phyloP scores from a whole-genome alignment of 2,888 invertebrate genomes.

The Homarus gammarus region DNA sequence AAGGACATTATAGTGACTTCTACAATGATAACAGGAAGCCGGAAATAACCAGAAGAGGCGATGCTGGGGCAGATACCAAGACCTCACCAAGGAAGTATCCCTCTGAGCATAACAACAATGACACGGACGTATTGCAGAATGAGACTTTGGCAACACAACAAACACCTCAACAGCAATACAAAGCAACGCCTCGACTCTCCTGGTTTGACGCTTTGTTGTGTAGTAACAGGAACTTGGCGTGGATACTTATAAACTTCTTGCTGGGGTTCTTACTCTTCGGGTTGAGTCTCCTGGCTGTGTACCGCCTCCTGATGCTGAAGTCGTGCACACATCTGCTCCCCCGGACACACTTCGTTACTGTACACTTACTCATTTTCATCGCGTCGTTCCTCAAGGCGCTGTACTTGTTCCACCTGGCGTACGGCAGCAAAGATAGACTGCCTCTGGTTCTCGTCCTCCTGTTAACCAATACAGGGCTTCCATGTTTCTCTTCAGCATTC shows the following conservation, averaged over 20 bases:
- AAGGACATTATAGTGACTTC: conserved; percentile 1
- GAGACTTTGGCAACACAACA: neutral
- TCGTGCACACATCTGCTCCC: conserved; percentile 67
- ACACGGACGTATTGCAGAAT: neutral
- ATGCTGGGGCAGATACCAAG: neutral
- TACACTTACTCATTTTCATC: conserved; percentile 68
- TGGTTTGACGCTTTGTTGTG: conserved; percentile 57
- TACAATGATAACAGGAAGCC: neutral
- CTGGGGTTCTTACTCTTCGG: conserved; percentile 44
- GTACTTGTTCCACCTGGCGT: conserved; percentile 70
- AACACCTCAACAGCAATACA: neutral
- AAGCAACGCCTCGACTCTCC: conserved; percentile 20
- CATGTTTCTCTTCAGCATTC: conserved; percentile 61
- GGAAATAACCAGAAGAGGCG: conserved; percentile 18
- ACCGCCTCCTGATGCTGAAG: conserved; percentile 63
- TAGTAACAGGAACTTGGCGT: conserved; percentile 46
- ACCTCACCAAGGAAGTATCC: neutral
- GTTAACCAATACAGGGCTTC: conserved; percentile 69
- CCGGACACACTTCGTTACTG: conserved; percentile 67
- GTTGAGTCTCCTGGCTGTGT: conserved; percentile 64
- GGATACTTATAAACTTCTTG: conserved; percentile 53
- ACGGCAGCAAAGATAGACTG: conserved; percentile 65
- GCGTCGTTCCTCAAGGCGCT: conserved; percentile 67
- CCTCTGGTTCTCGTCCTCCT: conserved; percentile 69
- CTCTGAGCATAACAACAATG: neutral